phyloP scores from a whole-genome alignment of 2,113 vertebrate species.

The Anoura caudifer region DNA sequence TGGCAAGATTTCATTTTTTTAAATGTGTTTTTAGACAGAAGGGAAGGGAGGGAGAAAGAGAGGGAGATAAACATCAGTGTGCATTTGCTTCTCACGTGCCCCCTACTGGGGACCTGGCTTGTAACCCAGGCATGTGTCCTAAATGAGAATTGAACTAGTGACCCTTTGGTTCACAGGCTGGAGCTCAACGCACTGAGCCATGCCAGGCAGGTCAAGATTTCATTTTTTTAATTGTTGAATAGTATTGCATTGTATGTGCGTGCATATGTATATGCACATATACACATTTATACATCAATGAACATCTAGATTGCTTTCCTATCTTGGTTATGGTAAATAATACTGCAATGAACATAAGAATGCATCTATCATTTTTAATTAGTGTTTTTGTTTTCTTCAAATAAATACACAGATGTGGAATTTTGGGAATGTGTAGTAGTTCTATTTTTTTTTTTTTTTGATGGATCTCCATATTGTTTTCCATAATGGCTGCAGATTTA shows the following conservation, averaged over 20 bases:
- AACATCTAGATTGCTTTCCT: not conserved
- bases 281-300: not conserved
- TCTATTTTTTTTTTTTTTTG: not conserved
- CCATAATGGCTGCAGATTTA: not conserved
- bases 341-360: not conserved
- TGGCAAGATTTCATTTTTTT: not conserved
- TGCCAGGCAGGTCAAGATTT: too few species aligned
- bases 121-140: too few species aligned
- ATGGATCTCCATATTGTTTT: not conserved
- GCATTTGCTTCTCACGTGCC: too few species aligned
- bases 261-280: too few species aligned
- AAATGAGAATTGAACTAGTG: too few species aligned
- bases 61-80: too few species aligned
- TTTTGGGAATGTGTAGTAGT: not conserved
- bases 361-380: not conserved
- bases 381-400: not conserved
- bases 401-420: not conserved
- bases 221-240: not conserved
- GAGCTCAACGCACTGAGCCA: too few species aligned
- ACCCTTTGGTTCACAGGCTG: too few species aligned
- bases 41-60: too few species aligned
- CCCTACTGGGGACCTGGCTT: too few species aligned
- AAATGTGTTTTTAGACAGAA: too few species aligned
- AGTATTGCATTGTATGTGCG: not conserved
- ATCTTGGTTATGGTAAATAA: not conserved